Percentiles rank a stretch among this genome's conserved stretches.
phyloP scores from a whole-genome alignment of 1,140 invertebrate genomes.

The Magallana ariakensis region DNA sequence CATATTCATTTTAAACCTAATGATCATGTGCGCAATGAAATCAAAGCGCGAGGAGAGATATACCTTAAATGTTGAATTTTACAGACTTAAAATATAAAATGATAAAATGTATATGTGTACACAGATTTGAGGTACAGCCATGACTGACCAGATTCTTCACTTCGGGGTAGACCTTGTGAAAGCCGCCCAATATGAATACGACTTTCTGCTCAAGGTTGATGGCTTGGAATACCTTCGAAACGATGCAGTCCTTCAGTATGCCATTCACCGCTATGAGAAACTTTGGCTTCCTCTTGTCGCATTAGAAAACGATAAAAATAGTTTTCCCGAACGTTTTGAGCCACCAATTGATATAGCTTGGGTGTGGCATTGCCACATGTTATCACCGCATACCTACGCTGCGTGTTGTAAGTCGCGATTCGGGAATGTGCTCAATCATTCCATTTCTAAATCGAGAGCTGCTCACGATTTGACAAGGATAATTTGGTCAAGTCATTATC shows the following conservation, averaged over 20 bases:
- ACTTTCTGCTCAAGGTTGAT: slow-evolving; percentile 23
- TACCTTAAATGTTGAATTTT: too few relatives aligned
- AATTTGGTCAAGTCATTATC: slow-evolving; percentile 61
- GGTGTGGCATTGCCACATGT: slow-evolving; percentile 80
- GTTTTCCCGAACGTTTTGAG: slow-evolving; percentile 41
- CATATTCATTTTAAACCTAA: too few relatives aligned
- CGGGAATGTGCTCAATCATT: slow-evolving; percentile 75
- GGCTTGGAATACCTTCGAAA: slow-evolving; percentile 6
- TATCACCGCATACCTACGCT: slow-evolving; percentile 75
- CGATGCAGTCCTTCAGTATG: neutral
- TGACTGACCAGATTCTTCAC: neutral
- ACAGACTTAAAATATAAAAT: too few relatives aligned
- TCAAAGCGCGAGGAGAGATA: too few relatives aligned
- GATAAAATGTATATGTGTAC: too few relatives aligned
- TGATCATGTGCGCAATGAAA: too few relatives aligned
- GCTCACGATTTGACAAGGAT: slow-evolving; percentile 32
- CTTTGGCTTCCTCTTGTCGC: slow-evolving; percentile 79
- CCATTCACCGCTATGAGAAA: slow-evolving; percentile 75
- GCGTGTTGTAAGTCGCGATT: slow-evolving; percentile 76
- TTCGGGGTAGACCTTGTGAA: neutral
- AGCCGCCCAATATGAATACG: neutral
- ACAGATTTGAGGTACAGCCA: neutral
- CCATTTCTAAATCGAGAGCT: slow-evolving; percentile 60
- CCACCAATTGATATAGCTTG: slow-evolving; percentile 80
- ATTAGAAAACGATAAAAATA: slow-evolving; percentile 49